Evolutionary conservation across 2,113 vertebrate species (phyloP), one percentile per base, ranked within the genome.

Genomic region (Dicaeum eximium): DNA sequence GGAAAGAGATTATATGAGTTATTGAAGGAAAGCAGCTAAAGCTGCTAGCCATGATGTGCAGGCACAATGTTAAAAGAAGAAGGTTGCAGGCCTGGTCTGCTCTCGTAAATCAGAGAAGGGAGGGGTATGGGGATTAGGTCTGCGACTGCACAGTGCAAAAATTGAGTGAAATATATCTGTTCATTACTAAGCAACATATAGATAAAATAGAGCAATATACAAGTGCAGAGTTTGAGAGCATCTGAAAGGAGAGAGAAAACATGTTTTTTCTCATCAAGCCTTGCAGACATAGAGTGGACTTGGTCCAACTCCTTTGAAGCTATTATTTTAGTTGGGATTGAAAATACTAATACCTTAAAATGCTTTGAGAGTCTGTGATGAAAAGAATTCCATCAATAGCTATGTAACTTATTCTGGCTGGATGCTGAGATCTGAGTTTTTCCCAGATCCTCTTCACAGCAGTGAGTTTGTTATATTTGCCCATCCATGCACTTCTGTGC

Each of bases 1-100:
- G 83, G 86, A 93, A 90, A 90, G 80, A 80, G 60, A 90, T 93
- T 58, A 56, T 27, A 2, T 37, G 91, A 96, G 71, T 93, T 91
- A 88, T 65, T 88, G 91, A 86, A 87, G 77, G 80, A 95, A 91
- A 91, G 73, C 62, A 84, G 56, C 84, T 77, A 82, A 86, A 85
- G 78, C 78, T 67, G 75, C 77, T 73, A 61, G 40, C 65, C 42
- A 3, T 15, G 65, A 84, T 27, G 15, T 91, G 94, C 95, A 96
- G 92, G 92, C 80, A 86, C 81, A 80, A 57, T 3, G 1, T 33
- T 79, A 80, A 78, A 95, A 87, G 51, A 21, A 85, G 60, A 44
- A 86, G 60, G 47, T 22, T 62, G 33, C 62, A 58, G 31, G 42
- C 31, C 37, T 87, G 92, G 25, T 9, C 57, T 86, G 18, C 51